Conservation (phyloP, 1,140 invertebrate species). For the Pseudomyrmex sp. region DNA sequence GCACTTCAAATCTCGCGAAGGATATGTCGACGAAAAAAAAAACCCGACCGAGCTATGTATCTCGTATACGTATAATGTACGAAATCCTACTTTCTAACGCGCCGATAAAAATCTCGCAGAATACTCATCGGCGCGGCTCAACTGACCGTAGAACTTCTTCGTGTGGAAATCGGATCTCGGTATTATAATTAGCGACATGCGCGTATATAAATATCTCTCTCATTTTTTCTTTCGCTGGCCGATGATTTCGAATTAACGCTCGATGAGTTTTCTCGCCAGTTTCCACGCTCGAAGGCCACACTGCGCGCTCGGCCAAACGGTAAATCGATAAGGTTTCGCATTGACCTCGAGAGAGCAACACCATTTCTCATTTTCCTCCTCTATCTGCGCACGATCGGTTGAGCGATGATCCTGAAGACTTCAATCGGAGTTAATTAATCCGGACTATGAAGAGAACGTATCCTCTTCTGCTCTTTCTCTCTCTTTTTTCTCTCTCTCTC, state of each 20-base stretch:
- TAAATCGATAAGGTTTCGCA: conserved; percentile 60
- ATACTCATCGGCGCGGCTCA: conserved; percentile 10
- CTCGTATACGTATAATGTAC: not conserved
- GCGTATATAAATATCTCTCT: not conserved
- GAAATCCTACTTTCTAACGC: conserved; percentile 25
- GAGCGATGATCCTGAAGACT: conserved; percentile 1
- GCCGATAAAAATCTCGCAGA: conserved; percentile 15
- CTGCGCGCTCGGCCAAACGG: conserved; percentile 35
- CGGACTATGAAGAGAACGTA: not conserved
- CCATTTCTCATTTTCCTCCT: conserved; percentile 10
- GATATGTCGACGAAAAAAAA: not conserved
- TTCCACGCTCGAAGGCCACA: conserved; percentile 43
- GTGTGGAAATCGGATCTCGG: conserved; percentile 28
- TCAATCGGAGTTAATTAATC: conserved; percentile 1
- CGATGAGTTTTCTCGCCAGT: conserved; percentile 56
- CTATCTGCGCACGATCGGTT: not conserved
- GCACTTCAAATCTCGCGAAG: conserved; percentile 33
- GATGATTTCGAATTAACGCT: conserved; percentile 50
- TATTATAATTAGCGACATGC: conserved; percentile 39
- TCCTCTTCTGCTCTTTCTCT: not conserved
- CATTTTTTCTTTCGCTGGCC: not conserved
- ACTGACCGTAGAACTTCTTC: conserved; percentile 33
- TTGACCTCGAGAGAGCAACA: conserved; percentile 40
- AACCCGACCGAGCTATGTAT: not conserved
- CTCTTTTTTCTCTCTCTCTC: no score